phyloP scores from a whole-genome alignment of 2,888 invertebrate species.

The Fragum sueziense region DNA sequence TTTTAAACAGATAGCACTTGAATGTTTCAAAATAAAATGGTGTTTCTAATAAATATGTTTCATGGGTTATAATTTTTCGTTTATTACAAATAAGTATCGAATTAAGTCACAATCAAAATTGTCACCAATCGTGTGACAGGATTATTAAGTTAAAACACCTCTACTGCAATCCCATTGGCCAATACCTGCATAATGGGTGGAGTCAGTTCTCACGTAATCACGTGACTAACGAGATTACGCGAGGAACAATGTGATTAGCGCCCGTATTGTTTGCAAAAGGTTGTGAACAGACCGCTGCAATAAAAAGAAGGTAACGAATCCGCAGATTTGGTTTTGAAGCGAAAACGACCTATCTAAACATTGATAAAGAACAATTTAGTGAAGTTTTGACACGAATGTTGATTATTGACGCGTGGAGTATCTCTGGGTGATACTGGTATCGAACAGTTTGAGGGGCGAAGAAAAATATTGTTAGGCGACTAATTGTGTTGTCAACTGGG shows the following conservation, averaged over 20 bases:
- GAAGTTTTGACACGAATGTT: background rate
- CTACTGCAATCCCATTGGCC: constrained; percentile 18
- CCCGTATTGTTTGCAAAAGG: constrained; percentile 47
- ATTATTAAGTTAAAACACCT: constrained; percentile 2
- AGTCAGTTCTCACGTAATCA: constrained; percentile 33
- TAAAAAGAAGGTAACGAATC: constrained; percentile 27
- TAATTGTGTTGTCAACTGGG: constrained; percentile 11
- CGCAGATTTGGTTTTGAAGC: background rate
- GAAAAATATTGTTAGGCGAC: constrained; percentile 22
- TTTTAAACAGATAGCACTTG: background rate
- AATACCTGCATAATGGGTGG: constrained; percentile 32
- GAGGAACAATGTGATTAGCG: constrained; percentile 51
- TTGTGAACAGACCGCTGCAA: constrained; percentile 46
- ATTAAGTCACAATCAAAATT: constrained; percentile 29
- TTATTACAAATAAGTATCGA: constrained; percentile 39
- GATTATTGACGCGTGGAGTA: background rate
- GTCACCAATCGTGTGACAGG: constrained; percentile 33
- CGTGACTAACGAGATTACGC: constrained; percentile 42
- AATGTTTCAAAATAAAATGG: background rate
- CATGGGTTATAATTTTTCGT: constrained; percentile 12
- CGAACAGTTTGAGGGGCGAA: constrained; percentile 17
- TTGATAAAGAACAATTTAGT: background rate
- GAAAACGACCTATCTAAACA: background rate
- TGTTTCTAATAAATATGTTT: background rate
- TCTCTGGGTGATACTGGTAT: constrained; percentile 9